Conservation (phyloP, 2,888 invertebrate species). For the Drosophila atroscutellata region DNA sequence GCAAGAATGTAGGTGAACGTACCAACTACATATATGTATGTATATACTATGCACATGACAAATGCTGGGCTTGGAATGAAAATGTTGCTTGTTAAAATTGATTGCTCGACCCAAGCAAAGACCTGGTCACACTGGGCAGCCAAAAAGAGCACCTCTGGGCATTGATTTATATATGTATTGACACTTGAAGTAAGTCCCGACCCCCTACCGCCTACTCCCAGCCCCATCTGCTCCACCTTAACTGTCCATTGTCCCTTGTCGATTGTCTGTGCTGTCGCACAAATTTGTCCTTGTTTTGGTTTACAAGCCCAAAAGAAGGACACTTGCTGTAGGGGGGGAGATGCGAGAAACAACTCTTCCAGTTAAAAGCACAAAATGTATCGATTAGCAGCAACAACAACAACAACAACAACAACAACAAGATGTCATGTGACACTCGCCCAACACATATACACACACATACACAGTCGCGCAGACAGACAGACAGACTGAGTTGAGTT, state of each 20-base stretch:
- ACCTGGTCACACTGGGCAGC: slow-evolving; percentile 36
- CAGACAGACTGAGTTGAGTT: not conserved
- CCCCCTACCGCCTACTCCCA: not conserved
- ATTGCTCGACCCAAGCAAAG: slow-evolving; percentile 49
- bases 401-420: slow-evolving; percentile 11
- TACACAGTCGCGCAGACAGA: not conserved
- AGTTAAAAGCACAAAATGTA: slow-evolving; percentile 49
- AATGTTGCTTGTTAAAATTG: slow-evolving; percentile 71
- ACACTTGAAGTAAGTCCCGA: slow-evolving; percentile 57
- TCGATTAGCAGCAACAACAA: slow-evolving; percentile 48
- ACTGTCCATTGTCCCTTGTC: slow-evolving; percentile 8
- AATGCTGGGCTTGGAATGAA: slow-evolving; percentile 30
- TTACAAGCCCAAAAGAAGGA: slow-evolving; percentile 61
- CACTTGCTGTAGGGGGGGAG: not conserved
- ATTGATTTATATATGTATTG: slow-evolving; percentile 78
- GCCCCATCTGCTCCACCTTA: not conserved
- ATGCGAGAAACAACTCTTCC: slow-evolving; percentile 31
- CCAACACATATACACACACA: not conserved
- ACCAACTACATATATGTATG: not conserved
- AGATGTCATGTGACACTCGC: slow-evolving; percentile 36
- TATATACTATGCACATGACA: slow-evolving; percentile 34
- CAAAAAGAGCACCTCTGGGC: slow-evolving; percentile 58
- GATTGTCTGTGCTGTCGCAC: slow-evolving; percentile 47
- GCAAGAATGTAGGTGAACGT: not conserved
- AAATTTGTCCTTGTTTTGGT: slow-evolving; percentile 77